A percentile compares a stretch with the other conserved stretches of the same genome.
Evolutionary conservation across 2,113 vertebrate genomes (phyloP).

Genomic region (Gracilinanus agilis): DNA sequence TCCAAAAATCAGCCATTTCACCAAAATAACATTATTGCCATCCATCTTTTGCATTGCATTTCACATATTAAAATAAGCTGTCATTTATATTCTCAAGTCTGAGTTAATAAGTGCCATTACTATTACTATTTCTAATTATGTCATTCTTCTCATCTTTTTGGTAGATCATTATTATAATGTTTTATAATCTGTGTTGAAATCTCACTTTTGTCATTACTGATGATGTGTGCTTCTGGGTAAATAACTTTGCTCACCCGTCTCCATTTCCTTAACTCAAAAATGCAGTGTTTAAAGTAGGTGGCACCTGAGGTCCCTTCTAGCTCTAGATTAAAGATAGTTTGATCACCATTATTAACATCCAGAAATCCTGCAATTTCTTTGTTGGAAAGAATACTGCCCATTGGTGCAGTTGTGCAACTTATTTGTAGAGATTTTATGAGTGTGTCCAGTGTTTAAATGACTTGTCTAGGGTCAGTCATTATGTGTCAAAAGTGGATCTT

Average conservation of each 20-base stretch:
- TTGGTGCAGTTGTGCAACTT: background rate
- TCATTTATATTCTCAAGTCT: background rate
- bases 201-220: background rate
- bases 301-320: background rate
- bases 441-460: background rate
- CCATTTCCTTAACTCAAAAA: background rate
- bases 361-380: background rate
- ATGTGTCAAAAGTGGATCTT: background rate
- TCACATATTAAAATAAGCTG: background rate
- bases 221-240: background rate
- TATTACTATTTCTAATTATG: background rate
- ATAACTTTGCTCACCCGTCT: background rate
- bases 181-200: background rate
- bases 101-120: background rate
- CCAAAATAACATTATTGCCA: background rate
- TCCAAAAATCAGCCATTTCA: background rate
- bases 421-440: background rate
- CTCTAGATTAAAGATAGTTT: background rate
- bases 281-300: background rate
- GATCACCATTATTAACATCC: background rate
- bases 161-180: background rate
- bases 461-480: background rate
- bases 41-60: background rate
- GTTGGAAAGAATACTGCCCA: background rate
- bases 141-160: background rate